Conservation (phyloP, 2,888 invertebrate species). For the Oxyscelio sp. region DNA sequence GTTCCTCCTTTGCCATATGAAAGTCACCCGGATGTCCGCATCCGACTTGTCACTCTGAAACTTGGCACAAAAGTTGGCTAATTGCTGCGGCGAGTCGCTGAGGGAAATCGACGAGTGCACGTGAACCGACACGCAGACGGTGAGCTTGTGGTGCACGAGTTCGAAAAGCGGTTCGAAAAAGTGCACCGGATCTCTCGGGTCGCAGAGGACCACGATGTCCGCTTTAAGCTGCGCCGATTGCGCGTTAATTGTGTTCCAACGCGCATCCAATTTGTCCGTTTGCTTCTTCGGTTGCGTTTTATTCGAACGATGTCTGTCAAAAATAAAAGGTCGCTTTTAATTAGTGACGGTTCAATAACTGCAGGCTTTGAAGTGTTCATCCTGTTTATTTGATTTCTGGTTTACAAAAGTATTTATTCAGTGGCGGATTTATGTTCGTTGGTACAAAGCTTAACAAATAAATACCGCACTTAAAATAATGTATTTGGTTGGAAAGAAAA, state of each 20-base stretch:
- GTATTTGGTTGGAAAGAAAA: no score
- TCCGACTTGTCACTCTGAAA: not conserved
- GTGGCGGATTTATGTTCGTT: no score
- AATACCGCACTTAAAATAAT: no score
- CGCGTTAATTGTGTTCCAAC: constrained; percentile 43
- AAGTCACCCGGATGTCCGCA: constrained; percentile 77
- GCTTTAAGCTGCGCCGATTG: constrained; percentile 26
- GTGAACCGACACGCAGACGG: constrained; percentile 78
- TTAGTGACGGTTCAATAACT: no score
- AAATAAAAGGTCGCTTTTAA: no score
- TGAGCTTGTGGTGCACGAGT: constrained; percentile 78
- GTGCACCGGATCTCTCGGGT: constrained; percentile 84
- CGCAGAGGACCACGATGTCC: constrained; percentile 82
- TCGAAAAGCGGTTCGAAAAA: constrained; percentile 82
- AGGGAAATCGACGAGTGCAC: constrained; percentile 83
- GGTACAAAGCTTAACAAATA: no score
- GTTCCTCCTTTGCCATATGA: constrained; percentile 85
- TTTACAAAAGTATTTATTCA: no score
- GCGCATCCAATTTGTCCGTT: constrained; percentile 37
- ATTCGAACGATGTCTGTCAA: constrained; percentile 58
- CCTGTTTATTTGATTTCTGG: no score
- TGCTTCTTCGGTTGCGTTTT: constrained; percentile 30
- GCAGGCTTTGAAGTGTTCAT: no score
- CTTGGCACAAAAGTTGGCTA: constrained; percentile 13
- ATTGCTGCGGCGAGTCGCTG: not conserved